These are phyloP conservation scores for Tenthredo livida DNA, from an alignment of 2,888 invertebrate species.

Conservation along the genomic window DNA sequence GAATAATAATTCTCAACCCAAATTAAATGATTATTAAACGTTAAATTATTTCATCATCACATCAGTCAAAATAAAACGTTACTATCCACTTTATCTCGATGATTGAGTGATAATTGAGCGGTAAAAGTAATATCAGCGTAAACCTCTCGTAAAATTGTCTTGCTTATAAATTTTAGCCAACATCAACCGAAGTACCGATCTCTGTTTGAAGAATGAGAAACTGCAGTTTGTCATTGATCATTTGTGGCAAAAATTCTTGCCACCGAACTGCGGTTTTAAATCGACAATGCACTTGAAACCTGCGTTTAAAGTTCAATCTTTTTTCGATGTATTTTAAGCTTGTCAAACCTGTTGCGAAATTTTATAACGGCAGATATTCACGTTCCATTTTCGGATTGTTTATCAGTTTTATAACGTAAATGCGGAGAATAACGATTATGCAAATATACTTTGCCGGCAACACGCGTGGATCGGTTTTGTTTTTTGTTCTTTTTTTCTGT, in stretches of 20 bases:
- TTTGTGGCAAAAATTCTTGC: neutral
- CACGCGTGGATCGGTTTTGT: neutral
- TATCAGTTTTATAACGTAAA: neutral
- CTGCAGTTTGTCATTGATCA: neutral
- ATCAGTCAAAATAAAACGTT: neutral
- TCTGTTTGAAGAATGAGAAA: neutral
- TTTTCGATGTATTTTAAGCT: neutral
- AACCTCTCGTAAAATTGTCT: neutral
- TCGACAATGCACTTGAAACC: neutral
- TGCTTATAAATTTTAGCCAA: neutral
- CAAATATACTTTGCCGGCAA: neutral
- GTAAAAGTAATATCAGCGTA: neutral
- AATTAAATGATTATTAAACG: neutral
- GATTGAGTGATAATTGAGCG: neutral
- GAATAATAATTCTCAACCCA: neutral
- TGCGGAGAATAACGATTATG: neutral
- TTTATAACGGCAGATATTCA: neutral
- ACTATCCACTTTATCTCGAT: neutral
- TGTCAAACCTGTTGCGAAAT: conserved; percentile 24
- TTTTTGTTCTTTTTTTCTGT: neutral
- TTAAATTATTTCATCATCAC: neutral
- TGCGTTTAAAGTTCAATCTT: neutral
- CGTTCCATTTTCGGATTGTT: neutral
- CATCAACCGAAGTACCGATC: neutral
- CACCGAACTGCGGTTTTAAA: neutral